A percentile compares a stretch with the other conserved stretches of the same genome.
Evolutionary conservation across 2,797 vertebrate species (phyloP).

Genomic region (Enteromius viviparus): DNA sequence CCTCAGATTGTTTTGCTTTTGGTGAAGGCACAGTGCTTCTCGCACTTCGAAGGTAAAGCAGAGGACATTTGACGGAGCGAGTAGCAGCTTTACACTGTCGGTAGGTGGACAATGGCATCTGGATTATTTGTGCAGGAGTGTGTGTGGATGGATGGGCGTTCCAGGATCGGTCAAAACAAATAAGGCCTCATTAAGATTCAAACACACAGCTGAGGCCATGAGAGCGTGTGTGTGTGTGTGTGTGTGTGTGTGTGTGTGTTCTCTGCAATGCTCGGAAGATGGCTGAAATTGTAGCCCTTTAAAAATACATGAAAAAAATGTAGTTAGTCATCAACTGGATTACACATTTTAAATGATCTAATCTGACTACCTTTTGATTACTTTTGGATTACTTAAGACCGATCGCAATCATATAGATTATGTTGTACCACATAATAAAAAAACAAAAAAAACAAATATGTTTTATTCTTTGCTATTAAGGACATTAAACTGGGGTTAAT

Average conservation of each 20-base stretch:
- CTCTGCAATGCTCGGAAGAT: neutral
- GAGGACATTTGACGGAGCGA: conserved; percentile 69
- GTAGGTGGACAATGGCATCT: conserved; percentile 65
- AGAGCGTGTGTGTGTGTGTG: too few relatives aligned
- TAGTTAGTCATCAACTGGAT: neutral
- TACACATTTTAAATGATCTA: neutral
- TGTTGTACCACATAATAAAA: neutral
- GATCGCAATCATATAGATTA: neutral
- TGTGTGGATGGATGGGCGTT: neutral
- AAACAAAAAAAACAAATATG: neutral
- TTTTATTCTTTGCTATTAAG: neutral
- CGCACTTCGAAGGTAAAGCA: conserved; percentile 67
- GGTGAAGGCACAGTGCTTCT: conserved; percentile 65
- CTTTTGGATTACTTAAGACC: neutral
- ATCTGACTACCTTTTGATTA: neutral
- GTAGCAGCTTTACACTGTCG: conserved; percentile 60
- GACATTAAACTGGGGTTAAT: neutral
- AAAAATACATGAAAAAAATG: neutral
- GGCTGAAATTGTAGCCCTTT: neutral
- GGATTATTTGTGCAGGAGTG: conserved; percentile 39
- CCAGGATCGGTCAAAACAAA: conserved; percentile 17
- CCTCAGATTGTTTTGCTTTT: conserved; percentile 80
- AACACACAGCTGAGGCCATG: neutral
- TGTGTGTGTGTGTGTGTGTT: conserved; percentile 9
- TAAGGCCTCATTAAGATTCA: neutral